A percentile compares a stretch with the other conserved stretches of the same genome.
These are phyloP conservation scores for Diglossa cyanea DNA, from an alignment of 2,797 vertebrate species.

Conservation along the genomic window DNA sequence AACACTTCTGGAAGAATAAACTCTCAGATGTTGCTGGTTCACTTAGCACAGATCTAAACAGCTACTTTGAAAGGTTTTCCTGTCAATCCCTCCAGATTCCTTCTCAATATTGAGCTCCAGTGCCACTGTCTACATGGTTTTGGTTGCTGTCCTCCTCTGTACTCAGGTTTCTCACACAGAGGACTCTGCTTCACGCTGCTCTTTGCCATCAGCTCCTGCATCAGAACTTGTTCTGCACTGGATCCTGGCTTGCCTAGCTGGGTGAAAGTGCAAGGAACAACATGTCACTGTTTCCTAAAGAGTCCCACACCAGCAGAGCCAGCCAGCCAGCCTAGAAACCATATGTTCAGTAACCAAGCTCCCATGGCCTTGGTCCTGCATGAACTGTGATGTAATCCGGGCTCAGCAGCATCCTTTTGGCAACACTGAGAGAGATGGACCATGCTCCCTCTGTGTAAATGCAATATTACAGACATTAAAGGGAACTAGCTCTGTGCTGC, in stretches of 20 bases:
- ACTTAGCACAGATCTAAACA: neutral
- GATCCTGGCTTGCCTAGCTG: neutral
- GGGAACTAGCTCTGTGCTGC: neutral
- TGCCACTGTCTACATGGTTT: neutral
- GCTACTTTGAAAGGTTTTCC: neutral
- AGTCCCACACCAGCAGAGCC: neutral
- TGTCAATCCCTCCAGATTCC: neutral
- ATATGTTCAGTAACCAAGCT: neutral
- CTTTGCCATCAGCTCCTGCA: neutral
- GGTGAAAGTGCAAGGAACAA: neutral
- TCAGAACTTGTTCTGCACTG: neutral
- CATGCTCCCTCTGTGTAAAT: rapidly evolving
- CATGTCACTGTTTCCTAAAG: neutral
- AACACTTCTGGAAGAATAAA: neutral
- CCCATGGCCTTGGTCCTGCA: neutral
- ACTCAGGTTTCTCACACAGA: neutral
- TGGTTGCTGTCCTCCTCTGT: neutral
- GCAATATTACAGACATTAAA: neutral
- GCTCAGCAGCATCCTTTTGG: neutral
- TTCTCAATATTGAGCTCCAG: neutral
- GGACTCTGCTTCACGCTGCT: neutral
- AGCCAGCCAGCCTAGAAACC: neutral
- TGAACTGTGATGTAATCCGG: neutral
- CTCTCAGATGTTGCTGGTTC: neutral
- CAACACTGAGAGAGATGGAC: neutral